phyloP scores from a whole-genome alignment of 2,797 vertebrate species.

The Poecilia picta region DNA sequence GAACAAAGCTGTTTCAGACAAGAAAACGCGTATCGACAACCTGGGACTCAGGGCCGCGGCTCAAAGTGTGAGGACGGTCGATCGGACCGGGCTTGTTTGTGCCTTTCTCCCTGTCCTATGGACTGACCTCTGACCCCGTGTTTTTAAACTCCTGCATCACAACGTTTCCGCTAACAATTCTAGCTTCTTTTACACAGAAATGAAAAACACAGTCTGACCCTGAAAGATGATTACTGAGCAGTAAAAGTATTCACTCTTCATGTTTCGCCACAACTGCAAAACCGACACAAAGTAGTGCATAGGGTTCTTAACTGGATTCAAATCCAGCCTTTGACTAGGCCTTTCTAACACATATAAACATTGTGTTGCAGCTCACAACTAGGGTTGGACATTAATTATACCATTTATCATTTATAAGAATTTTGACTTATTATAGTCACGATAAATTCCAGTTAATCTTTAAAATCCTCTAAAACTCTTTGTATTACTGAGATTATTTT shows the following conservation, averaged over 20 bases:
- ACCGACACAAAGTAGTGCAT: background rate
- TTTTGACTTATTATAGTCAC: too few species aligned
- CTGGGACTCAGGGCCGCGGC: slow-evolving; percentile 60
- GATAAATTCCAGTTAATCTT: too few species aligned
- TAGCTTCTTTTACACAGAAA: background rate
- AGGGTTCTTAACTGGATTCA: background rate
- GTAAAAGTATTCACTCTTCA: background rate
- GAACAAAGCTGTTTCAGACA: slow-evolving; percentile 75
- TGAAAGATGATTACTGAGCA: background rate
- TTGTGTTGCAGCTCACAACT: background rate
- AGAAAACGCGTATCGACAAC: slow-evolving; percentile 73
- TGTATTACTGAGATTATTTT: too few species aligned
- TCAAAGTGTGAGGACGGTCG: slow-evolving; percentile 67
- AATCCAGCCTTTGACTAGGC: slow-evolving; percentile 3
- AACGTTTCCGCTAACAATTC: background rate
- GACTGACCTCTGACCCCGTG: slow-evolving; percentile 16
- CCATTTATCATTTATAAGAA: background rate
- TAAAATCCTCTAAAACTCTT: too few species aligned
- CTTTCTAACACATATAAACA: background rate
- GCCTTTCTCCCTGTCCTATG: slow-evolving; percentile 46
- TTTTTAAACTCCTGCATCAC: slow-evolving; percentile 27
- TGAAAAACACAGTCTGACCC: background rate
- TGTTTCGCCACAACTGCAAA: background rate
- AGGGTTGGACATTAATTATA: background rate
- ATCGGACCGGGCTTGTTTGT: slow-evolving; percentile 49